Percentiles rank a stretch among this genome's conserved stretches.
Evolutionary conservation across 2,888 invertebrate species (phyloP).

Genomic region (Agrochola macilenta): DNA sequence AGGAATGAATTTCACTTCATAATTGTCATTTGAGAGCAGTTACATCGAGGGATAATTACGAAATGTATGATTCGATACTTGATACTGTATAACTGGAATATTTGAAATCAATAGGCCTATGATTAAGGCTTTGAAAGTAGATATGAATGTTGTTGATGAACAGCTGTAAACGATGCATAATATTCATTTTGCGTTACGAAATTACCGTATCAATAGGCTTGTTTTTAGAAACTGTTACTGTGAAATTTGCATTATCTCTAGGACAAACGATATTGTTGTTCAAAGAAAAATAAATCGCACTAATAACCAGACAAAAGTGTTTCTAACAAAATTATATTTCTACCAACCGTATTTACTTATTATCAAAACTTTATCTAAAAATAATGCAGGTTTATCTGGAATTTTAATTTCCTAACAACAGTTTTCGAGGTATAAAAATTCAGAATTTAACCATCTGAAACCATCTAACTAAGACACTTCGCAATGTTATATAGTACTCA

Average conservation of each 20-base stretch:
- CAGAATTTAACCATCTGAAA: background rate
- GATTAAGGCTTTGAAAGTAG: background rate
- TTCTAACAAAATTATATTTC: too few species aligned
- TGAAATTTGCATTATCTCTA: too few species aligned
- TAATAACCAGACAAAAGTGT: too few species aligned
- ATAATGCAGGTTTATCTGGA: too few species aligned
- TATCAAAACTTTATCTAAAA: too few species aligned
- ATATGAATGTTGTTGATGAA: background rate
- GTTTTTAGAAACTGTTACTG: too few species aligned
- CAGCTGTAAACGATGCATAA: background rate
- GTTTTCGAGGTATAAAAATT: background rate
- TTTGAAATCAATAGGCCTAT: background rate
- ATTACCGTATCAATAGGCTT: background rate
- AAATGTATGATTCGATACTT: background rate
- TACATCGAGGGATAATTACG: background rate
- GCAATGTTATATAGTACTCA: background rate
- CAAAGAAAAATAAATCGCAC: too few species aligned
- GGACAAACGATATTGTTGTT: too few species aligned
- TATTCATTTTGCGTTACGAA: background rate
- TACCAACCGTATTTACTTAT: too few species aligned
- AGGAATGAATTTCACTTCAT: constrained; percentile 35
- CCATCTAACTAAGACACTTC: background rate
- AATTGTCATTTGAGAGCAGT: constrained; percentile 30
- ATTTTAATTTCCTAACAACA: background rate
- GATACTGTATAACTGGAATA: background rate